phyloP scores from a whole-genome alignment of 2,888 invertebrate species.

The Drosophila aldrichi region DNA sequence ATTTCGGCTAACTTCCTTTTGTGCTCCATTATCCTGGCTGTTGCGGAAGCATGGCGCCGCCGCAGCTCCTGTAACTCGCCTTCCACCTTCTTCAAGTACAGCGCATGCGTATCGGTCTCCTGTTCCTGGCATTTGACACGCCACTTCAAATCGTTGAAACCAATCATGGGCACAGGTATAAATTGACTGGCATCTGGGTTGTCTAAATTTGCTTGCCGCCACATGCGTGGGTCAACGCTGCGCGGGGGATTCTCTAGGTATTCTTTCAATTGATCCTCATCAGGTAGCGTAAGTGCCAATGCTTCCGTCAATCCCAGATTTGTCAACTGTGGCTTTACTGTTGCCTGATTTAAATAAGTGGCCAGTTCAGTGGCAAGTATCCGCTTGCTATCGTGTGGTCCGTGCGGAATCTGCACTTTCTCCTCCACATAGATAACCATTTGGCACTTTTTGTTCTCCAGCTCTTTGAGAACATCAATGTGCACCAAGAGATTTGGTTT shows the following conservation, averaged over 20 bases:
- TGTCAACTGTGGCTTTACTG: conserved; percentile 90
- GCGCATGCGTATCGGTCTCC: conserved; percentile 92
- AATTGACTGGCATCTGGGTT: conserved; percentile 96
- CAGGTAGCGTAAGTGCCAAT: conserved; percentile 90
- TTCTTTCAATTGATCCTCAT: conserved; percentile 92
- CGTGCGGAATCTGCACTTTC: conserved; percentile 86
- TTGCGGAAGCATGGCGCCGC: conserved; percentile 92
- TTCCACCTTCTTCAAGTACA: conserved; percentile 92
- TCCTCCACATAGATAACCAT: conserved; percentile 91
- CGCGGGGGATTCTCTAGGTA: conserved; percentile 96
- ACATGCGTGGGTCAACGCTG: conserved; percentile 95
- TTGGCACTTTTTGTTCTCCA: conserved; percentile 92
- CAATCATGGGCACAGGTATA: conserved; percentile 97
- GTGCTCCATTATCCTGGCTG: conserved; percentile 92
- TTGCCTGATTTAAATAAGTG: conserved; percentile 89
- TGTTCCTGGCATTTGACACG: conserved; percentile 93
- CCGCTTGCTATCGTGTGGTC: conserved; percentile 88
- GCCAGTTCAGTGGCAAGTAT: conserved; percentile 91
- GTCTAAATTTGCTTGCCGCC: conserved; percentile 98
- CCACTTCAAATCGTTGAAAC: conserved; percentile 92
- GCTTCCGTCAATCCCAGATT: conserved; percentile 91
- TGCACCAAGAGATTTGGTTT: conserved; percentile 93
- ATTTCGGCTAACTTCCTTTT: conserved; percentile 92
- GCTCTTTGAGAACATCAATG: conserved; percentile 91
- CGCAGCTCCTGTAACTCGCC: conserved; percentile 92